Conservation (phyloP, 2,797 vertebrate species). For the Potorous gilbertii region DNA sequence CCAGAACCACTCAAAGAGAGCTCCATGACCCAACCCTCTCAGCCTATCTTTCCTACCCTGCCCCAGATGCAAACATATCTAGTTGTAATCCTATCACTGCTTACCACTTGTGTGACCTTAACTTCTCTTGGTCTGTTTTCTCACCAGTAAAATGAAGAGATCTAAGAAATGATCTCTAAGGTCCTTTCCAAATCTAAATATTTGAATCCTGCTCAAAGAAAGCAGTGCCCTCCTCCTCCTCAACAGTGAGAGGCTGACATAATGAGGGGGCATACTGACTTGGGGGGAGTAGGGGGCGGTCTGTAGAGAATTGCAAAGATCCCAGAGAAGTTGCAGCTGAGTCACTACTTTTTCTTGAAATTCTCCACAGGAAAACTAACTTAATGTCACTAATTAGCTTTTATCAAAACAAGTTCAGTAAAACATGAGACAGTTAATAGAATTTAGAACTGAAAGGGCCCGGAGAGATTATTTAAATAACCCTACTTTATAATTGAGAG, state of each 20-base stretch:
- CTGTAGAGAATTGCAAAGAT: neutral
- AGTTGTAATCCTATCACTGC: neutral
- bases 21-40: neutral
- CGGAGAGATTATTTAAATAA: neutral
- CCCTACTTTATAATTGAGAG: neutral
- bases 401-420: neutral
- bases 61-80: neutral
- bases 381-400: neutral
- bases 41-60: neutral
- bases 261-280: neutral
- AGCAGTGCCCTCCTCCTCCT: neutral
- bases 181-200: neutral
- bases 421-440: neutral
- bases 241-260: neutral
- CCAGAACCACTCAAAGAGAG: neutral
- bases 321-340: neutral
- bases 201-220: neutral
- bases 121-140: neutral
- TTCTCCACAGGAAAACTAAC: neutral
- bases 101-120: neutral
- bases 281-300: too few relatives aligned
- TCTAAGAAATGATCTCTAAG: neutral
- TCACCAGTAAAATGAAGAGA: neutral
- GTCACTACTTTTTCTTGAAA: neutral
- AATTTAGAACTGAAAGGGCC: neutral